Base-by-base conservation (phyloP, 2,797 vertebrate genomes). In the Decapterus maruadsi region DNA sequence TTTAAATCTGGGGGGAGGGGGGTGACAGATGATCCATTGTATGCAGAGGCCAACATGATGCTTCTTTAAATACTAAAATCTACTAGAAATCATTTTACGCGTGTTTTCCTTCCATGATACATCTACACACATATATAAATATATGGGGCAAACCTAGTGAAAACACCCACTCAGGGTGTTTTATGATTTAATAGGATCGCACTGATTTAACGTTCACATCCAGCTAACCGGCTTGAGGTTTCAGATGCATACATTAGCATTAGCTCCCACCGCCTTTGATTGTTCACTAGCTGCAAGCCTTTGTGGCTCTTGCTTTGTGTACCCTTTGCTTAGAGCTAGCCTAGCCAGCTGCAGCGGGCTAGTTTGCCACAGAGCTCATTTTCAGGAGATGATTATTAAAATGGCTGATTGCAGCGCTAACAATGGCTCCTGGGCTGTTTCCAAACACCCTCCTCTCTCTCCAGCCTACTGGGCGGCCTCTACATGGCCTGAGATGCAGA, bases 21-120 rank as follows among this genome's bases (percentile, higher is more conserved):
- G 51, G 42, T 87, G 86, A 90, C 81, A 87, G 84, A 92, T 92
- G 80, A 89, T 66, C 80, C 78, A 81, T 90, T 93, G 87, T 88
- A 85, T 64, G 58, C 17, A 68, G 45, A 80, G 60, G 69, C 78
- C 77, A 82, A 64, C 31, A 78, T 78, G 42, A 78, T 64, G 59
- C 67, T 69, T 22, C 14, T 66, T 71, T 75, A 58, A 48, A 50
- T 59, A 61, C 6, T 29, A 59, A 8, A 65, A 10, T 13, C 29
- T 17, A 6, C 22, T 13, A 19, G n/a, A 58, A 7, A 17, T 54
- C 16, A n/a, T 0, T 46, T 29, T 38, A 54, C 0, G 26, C 1
- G 2, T 51, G 1, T 5, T 43, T 38, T 19, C 16, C 4, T 7
- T 29, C 6, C 53, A 45, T 16, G 8, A 8, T 60, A 2, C 2